Evolutionary conservation across 1,140 invertebrate genomes (phyloP).

Genomic region (Parasteatoda tepidariorum): DNA sequence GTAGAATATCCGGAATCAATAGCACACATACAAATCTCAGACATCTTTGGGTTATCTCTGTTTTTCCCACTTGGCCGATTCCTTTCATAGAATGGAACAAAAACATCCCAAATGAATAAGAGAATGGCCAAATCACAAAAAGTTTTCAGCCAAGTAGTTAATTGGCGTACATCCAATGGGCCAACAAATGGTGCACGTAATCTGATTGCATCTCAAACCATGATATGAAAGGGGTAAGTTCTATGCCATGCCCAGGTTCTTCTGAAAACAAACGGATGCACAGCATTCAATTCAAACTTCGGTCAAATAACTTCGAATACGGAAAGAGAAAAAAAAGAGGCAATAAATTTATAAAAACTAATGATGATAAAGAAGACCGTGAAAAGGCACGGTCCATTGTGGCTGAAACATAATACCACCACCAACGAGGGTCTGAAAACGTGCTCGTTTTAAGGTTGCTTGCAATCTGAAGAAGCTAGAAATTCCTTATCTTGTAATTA

Average conservation of each 20-base stretch:
- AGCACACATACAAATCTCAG: too few species aligned
- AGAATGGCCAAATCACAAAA: neutral
- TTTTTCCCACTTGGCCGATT: neutral
- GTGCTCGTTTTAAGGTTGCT: too few species aligned
- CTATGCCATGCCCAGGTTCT: neutral
- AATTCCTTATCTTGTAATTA: too few species aligned
- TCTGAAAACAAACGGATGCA: neutral
- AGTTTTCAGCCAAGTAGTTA: neutral
- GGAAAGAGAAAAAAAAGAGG: neutral
- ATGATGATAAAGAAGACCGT: neutral
- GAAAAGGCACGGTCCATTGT: neutral
- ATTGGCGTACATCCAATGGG: conserved; percentile 12
- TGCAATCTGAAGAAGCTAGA: too few species aligned
- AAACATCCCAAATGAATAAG: conserved; percentile 6
- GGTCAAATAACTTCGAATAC: conserved; percentile 20
- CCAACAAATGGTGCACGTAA: conserved; percentile 15
- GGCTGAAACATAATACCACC: neutral
- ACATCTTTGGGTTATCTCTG: too few species aligned
- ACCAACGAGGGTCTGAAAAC: neutral
- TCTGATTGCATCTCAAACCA: conserved; percentile 36
- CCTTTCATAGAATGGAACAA: neutral
- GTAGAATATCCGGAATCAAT: too few species aligned
- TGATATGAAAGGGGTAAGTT: conserved; percentile 10
- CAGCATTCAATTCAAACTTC: neutral
- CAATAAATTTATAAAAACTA: too few species aligned